Evolutionary conservation across 2,888 invertebrate genomes (phyloP).

Genomic region (Apomyelois bistriatella): DNA sequence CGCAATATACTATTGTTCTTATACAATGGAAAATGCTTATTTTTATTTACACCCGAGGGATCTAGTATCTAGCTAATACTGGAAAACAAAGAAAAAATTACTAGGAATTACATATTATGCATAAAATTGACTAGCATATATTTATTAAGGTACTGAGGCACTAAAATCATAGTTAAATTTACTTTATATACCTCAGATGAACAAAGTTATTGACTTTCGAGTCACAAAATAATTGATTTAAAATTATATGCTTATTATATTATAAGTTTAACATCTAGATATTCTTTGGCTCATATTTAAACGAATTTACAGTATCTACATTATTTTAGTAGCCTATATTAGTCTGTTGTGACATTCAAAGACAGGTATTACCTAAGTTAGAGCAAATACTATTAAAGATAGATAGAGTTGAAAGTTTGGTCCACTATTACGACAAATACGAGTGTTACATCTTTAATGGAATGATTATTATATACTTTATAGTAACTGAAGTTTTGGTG

Average conservation of each 20-base stretch:
- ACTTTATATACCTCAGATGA: not conserved
- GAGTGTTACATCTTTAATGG: constrained; percentile 36
- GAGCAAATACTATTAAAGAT: not conserved
- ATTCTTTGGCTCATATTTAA: constrained; percentile 33
- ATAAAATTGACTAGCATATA: constrained; percentile 66
- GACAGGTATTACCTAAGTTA: not conserved
- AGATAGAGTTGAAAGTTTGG: constrained; percentile 40
- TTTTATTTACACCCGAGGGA: not conserved
- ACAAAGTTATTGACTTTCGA: constrained; percentile 25
- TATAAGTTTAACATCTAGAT: not conserved
- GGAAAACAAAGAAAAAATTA: constrained; percentile 17
- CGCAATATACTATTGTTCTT: not conserved
- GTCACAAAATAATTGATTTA: constrained; percentile 22
- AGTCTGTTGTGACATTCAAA: constrained; percentile 11
- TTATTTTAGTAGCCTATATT: constrained; percentile 6
- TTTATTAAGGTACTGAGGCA: constrained; percentile 46
- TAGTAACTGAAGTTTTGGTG: too few relatives aligned
- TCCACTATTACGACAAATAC: constrained; percentile 43
- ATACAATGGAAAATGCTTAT: not conserved
- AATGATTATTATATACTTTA: constrained; percentile 31
- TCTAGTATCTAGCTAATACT: constrained; percentile 26
- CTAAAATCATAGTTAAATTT: constrained; percentile 27
- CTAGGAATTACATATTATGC: constrained; percentile 19
- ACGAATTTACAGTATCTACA: not conserved
- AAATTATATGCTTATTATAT: constrained; percentile 14